Base-by-base conservation (phyloP, 2,113 vertebrate species). In the Tragelaphus imberbis region DNA sequence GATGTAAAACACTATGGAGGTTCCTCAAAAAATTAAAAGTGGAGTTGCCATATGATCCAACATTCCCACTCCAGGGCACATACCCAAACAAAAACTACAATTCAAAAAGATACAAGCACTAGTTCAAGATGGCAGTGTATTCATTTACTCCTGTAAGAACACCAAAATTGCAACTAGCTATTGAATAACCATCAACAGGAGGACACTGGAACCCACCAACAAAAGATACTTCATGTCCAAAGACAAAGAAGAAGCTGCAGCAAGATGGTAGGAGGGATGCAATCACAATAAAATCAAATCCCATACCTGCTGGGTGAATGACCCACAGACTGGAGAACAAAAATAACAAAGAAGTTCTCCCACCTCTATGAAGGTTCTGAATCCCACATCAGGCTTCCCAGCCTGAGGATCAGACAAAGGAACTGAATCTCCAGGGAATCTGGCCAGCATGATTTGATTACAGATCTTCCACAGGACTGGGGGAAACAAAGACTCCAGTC, bases 231-330 rank as follows among this genome's bases (percentile, higher is more conserved):
- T 75, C 21, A 75, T 44, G 71, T 75, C 36, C 71, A 75, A 75
- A 44, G 71, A 75, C 21, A 75, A 40, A 75, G 71, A 75, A 75
- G 68, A 40, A 75, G 36, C 71, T 25, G 5, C 21, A 44, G 11
- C 21, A 44, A 7, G 36, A 75, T 75, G 21, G 11, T 2, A 75
- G n/a, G 36, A 75, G 11, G 36, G 36, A 21, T 0, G 0, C 36
- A 44, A 44, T 25, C n/a, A 75, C 3, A 2, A 75, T 44, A 75
- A 75, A 75, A 13, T 75, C 11, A 44, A 75, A 75, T 75, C 36
- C 21, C 71, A 14, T 44, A 75, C 71, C 21, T 25, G 21, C 10
- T 75, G 36, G 6, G 6, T 75, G 36, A 40, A 23, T 44, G 36
- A 75, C 36, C 21, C 36, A 75, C 36, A 75, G 44, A 75, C 21